These are phyloP conservation scores for Antheraea yamamai DNA, from an alignment of 2,888 invertebrate species.

Conservation along the genomic window DNA sequence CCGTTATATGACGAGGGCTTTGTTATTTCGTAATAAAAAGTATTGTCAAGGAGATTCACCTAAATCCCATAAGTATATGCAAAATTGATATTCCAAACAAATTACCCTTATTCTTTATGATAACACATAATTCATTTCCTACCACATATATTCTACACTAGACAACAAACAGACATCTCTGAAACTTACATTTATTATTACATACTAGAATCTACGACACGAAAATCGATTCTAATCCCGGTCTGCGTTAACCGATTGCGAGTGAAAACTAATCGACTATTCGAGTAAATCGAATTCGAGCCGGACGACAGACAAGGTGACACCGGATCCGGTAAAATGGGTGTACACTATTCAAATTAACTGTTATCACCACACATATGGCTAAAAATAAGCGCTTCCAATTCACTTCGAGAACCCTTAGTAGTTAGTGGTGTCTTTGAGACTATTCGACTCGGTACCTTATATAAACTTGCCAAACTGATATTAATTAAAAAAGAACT, in stretches of 20 bases:
- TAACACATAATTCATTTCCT: background rate
- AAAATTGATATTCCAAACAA: background rate
- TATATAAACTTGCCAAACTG: background rate
- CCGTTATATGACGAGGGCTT: too few relatives aligned
- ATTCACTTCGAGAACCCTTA: too few relatives aligned
- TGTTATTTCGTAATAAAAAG: too few relatives aligned
- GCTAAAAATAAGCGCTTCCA: background rate
- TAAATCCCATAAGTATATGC: too few relatives aligned
- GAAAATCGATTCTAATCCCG: background rate
- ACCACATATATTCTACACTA: background rate
- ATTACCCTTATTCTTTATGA: background rate
- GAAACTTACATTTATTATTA: background rate
- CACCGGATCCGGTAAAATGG: too few relatives aligned
- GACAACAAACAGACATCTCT: background rate
- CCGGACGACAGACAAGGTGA: background rate
- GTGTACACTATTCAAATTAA: background rate
- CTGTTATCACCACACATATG: background rate
- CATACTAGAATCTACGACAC: background rate
- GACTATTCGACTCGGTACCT: background rate
- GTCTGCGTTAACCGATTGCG: background rate
- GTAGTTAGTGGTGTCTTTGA: background rate
- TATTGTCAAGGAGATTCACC: too few relatives aligned
- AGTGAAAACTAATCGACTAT: slow-evolving; percentile 2
- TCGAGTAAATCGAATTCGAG: background rate
- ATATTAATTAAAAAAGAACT: background rate